phyloP scores from a whole-genome alignment of 2,888 invertebrate genomes.

The Eulithis prunata region DNA sequence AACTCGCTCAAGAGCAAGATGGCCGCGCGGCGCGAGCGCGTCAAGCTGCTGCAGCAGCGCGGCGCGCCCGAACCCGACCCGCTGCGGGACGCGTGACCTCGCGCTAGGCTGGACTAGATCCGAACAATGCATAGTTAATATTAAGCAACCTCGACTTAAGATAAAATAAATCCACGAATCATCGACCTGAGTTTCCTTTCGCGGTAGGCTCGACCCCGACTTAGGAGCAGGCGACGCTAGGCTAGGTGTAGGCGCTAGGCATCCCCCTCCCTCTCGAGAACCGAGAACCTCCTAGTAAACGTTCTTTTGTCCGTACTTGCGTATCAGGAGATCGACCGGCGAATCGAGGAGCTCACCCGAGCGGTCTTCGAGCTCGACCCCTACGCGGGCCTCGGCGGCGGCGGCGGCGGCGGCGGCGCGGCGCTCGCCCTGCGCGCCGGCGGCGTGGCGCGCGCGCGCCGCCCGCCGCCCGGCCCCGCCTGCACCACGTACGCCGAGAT shows the following conservation, averaged over 20 bases:
- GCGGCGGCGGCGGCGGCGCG: conserved; percentile 65
- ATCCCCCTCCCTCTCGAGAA: conserved; percentile 51
- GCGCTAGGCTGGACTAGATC: conserved; percentile 58
- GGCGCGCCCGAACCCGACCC: conserved; percentile 93
- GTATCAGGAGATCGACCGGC: conserved; percentile 89
- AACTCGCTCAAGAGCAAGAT: conserved; percentile 95
- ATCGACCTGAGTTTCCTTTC: conserved; percentile 73
- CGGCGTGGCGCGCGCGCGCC: conserved; percentile 67
- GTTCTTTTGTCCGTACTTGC: conserved; percentile 83
- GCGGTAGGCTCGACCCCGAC: conserved; percentile 44
- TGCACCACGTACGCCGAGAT: conserved; percentile 92
- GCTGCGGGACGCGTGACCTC: conserved; percentile 86
- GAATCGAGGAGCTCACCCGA: conserved; percentile 89
- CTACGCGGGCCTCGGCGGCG: conserved; percentile 76
- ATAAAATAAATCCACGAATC: conserved; percentile 69
- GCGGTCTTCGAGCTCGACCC: conserved; percentile 91
- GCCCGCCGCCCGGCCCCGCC: conserved; percentile 63
- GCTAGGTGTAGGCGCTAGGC: conserved; percentile 43
- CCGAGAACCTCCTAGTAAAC: conserved; percentile 72
- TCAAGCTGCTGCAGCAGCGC: conserved; percentile 93
- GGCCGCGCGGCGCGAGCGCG: conserved; percentile 93
- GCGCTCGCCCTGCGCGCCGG: conserved; percentile 70
- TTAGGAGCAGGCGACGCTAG: conserved; percentile 42
- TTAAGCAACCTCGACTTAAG: conserved; percentile 53
- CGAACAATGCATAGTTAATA: conserved; percentile 60